Base-by-base conservation (phyloP, 2,797 vertebrate genomes). In the Danio jaintianensis region DNA sequence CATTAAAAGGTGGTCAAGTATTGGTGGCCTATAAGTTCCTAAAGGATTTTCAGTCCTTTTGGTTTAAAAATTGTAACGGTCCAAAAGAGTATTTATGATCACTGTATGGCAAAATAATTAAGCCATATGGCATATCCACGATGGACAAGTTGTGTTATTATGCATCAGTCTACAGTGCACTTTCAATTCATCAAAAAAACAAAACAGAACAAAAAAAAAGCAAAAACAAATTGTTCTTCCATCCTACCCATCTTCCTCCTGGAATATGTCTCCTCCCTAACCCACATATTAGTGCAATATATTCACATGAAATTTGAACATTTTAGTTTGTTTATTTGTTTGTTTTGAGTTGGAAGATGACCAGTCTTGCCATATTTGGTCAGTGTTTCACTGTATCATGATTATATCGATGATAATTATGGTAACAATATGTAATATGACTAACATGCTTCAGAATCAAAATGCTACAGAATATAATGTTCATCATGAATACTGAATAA, bases 391-490 rank as follows among this genome's bases (percentile, higher is more conserved):
- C 67, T 71, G 59, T 74, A 40, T 80, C 78, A 45, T 58, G 42
- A 63, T 70, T 78, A 78, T 52, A 61, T 66, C 58, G 18, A 59
- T 56, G 6, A 72, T 45, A 71, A 72, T 79, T 52, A 50, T 70
- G 67, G 69, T 72, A 72, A 55, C 11, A 6, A 64, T 62, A 70
- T 79, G 48, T 79, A 63, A 70, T 79, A 79, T 55, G 56, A 71
- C 69, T 58, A 79, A 79, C 50, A 64, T 56, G 48, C 48, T 64
- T 47, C 38, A 64, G 40, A 45, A 53, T 79, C 40, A 40, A 40
- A 80, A 80, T 73, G 48, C 64, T 55, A 48, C 55, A 70, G 63
- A 45, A 67, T 79, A 79, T 70, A 64, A 79, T 71, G 68, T 80
- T 45, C 61, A 63, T 55, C 48, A 73, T 64, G 50, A 80, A 56